Percentiles rank a stretch among this genome's conserved stretches.
Conservation (phyloP, 2,797 vertebrate species). For the Gymnothorax javanicus region DNA sequence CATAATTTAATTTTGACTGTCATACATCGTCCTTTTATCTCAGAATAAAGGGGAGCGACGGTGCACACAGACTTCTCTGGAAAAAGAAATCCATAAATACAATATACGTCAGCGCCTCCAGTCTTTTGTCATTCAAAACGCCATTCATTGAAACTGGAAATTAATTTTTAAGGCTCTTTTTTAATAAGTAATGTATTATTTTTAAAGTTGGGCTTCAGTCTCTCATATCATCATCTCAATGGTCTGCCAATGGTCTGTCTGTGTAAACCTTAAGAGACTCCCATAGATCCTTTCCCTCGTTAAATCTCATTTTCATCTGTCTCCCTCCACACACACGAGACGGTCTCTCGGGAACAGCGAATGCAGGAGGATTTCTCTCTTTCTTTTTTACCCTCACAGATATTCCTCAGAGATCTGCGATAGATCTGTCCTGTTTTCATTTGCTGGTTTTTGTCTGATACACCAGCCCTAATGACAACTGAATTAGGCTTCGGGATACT, state of each 20-base stretch:
- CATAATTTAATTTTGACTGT: slow-evolving; percentile 25
- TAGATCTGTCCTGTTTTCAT: neutral
- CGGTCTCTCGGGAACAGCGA: neutral
- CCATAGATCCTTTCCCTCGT: neutral
- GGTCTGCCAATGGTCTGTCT: neutral
- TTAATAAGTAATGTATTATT: neutral
- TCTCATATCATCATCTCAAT: neutral
- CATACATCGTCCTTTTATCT: slow-evolving; percentile 24
- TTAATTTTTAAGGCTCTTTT: slow-evolving; percentile 4
- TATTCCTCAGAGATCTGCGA: neutral
- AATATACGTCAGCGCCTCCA: neutral
- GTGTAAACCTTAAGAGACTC: neutral
- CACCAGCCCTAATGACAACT: neutral
- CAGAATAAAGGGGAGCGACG: neutral
- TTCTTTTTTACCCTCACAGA: neutral
- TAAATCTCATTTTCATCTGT: neutral
- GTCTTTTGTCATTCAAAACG: neutral
- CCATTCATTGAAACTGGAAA: neutral
- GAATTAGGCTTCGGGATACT: neutral
- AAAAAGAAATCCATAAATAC: neutral
- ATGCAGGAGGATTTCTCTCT: neutral
- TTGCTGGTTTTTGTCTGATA: neutral
- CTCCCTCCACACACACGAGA: neutral
- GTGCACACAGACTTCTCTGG: neutral
- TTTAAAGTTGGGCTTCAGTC: neutral